Conservation (phyloP, 2,797 vertebrate species). For the Platalea minor region DNA sequence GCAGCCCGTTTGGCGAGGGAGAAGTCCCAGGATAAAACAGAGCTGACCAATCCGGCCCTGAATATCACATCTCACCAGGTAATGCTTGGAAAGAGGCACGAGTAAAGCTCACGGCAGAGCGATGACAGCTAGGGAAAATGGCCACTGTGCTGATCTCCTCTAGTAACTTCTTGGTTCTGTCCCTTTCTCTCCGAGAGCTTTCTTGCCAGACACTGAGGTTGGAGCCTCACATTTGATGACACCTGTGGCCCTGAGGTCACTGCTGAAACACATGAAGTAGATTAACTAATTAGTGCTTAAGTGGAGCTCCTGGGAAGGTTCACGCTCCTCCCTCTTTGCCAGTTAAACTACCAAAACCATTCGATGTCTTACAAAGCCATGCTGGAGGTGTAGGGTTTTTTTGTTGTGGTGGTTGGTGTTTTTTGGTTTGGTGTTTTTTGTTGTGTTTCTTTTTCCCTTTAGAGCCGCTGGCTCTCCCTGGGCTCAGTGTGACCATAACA, state of each 20-base stretch:
- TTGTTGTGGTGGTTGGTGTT: background rate
- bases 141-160: background rate
- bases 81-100: background rate
- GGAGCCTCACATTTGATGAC: background rate
- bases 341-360: background rate
- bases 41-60: slow-evolving; percentile 88
- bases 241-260: background rate
- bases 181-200: background rate
- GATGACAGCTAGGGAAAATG: rapidly evolving
- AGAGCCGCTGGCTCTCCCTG: background rate
- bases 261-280: background rate
- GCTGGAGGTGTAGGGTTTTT: background rate
- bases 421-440: background rate
- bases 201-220: background rate
- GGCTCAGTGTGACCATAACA: background rate
- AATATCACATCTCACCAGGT: slow-evolving; percentile 90
- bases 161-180: background rate
- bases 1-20: slow-evolving; percentile 90
- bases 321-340: background rate
- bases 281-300: background rate
- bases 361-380: background rate
- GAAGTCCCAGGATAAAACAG: slow-evolving; percentile 94
- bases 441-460: background rate
- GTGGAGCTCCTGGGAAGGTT: background rate
- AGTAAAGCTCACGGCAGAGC: background rate